A percentile compares a stretch with the other conserved stretches of the same genome.
Conservation (phyloP, 2,888 invertebrate species). For the Siphonodentalium dalli region DNA sequence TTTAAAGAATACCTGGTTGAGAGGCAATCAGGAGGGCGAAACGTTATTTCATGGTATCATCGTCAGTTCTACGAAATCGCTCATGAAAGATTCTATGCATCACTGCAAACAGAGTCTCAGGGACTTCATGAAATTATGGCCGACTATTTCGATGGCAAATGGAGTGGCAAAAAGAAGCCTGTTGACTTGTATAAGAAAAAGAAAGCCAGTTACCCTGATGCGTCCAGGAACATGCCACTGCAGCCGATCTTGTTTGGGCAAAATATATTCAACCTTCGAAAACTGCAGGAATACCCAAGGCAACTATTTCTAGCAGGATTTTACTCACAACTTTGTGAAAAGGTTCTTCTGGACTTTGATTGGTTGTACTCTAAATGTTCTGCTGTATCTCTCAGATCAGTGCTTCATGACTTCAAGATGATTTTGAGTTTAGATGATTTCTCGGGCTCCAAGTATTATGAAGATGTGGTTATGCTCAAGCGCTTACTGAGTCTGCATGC, state of each 20-base stretch:
- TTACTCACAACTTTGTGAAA: constrained; percentile 74
- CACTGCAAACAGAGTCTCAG: no score
- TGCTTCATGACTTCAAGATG: constrained; percentile 81
- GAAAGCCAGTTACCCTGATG: constrained; percentile 42
- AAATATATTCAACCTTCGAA: constrained; percentile 38
- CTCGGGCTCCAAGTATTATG: constrained; percentile 7
- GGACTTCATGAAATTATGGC: constrained; percentile 38
- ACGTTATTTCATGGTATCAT: constrained; percentile 48
- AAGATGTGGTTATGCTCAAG: background rate
- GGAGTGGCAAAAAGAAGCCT: constrained; percentile 41
- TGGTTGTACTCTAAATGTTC: constrained; percentile 95
- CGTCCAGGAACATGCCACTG: constrained; percentile 38
- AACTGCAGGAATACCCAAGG: constrained; percentile 44
- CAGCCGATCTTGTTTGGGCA: constrained; percentile 37
- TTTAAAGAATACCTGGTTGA: constrained; percentile 39
- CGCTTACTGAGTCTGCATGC: background rate
- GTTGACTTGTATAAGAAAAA: constrained; percentile 48
- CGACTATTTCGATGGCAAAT: constrained; percentile 51
- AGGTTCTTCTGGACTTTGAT: constrained; percentile 93
- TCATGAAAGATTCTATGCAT: constrained; percentile 26
- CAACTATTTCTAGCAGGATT: constrained; percentile 39
- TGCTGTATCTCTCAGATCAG: constrained; percentile 91
- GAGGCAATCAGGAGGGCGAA: constrained; percentile 33
- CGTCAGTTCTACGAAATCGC: constrained; percentile 44
- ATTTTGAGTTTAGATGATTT: constrained; percentile 23